phyloP scores from a whole-genome alignment of 37 sponge, comb jelly and placozoan genomes.

The Amphimedon queenslandica region DNA sequence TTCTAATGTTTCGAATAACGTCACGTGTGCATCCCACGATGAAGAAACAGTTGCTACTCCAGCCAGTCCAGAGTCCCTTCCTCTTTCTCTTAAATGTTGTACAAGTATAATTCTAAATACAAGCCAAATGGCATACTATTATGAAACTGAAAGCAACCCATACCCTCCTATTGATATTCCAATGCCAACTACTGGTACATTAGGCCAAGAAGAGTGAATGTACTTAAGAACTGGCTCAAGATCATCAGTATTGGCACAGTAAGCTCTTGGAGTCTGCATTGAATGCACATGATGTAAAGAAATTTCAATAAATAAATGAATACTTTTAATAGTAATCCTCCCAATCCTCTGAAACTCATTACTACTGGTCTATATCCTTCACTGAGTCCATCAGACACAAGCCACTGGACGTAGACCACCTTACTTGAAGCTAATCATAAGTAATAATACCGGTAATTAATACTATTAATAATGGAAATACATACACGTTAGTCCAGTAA shows the following conservation, averaged over 20 bases:
- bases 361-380: too few species aligned
- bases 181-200: conserved; percentile 49
- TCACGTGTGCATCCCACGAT: conserved; percentile 32
- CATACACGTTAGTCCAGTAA: conserved; percentile 59
- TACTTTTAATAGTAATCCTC: too few species aligned
- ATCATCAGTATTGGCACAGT: conserved; percentile 66
- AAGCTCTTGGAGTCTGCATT: conserved; percentile 56
- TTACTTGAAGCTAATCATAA: too few species aligned
- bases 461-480: too few species aligned
- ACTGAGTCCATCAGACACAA: too few species aligned
- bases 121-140: neutral
- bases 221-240: conserved; percentile 35
- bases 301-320: too few species aligned
- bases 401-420: too few species aligned
- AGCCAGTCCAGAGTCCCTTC: conserved; percentile 15
- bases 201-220: conserved; percentile 39
- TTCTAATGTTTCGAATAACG: conserved; percentile 12
- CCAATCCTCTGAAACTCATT: too few species aligned
- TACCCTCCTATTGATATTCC: conserved; percentile 86
- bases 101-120: conserved; percentile 40
- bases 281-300: too few species aligned
- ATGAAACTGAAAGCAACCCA: too few species aligned
- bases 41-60: conserved; percentile 36
- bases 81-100: conserved; percentile 41
- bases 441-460: too few species aligned